A percentile compares a stretch with the other conserved stretches of the same genome.
Conservation (phyloP, 2,797 vertebrate species). For the Acanthopagrus latus region DNA sequence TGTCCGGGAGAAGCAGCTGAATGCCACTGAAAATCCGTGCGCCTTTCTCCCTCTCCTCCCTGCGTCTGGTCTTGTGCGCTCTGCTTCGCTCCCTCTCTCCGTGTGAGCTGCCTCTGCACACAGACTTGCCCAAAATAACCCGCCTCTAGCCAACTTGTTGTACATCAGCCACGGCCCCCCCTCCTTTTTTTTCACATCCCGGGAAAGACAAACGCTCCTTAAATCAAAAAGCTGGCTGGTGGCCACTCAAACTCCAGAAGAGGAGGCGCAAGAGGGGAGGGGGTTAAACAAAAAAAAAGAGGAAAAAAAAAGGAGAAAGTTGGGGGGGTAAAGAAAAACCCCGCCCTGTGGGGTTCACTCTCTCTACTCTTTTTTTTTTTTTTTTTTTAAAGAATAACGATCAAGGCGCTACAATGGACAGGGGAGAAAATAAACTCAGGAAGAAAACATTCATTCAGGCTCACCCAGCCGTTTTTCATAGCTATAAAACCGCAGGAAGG, state of each 20-base stretch:
- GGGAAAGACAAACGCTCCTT: conserved; percentile 90
- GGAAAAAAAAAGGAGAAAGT: conserved; percentile 43
- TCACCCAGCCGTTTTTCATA: conserved; percentile 34
- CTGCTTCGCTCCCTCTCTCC: conserved; percentile 68
- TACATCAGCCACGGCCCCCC: conserved; percentile 81
- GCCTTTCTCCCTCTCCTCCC: conserved; percentile 61
- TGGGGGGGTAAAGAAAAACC: conserved; percentile 55
- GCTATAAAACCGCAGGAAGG: conserved; percentile 53
- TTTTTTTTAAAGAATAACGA: conserved; percentile 49
- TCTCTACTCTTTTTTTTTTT: conserved; percentile 37
- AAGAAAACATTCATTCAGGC: conserved; percentile 67
- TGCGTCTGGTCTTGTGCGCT: conserved; percentile 69
- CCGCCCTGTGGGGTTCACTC: conserved; percentile 78
- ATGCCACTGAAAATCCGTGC: conserved; percentile 64
- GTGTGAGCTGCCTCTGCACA: conserved; percentile 80
- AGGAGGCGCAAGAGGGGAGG: conserved; percentile 57
- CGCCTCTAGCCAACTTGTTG: conserved; percentile 82
- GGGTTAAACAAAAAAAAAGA: too few species aligned
- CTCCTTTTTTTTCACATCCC: conserved; percentile 75
- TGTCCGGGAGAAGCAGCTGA: conserved; percentile 50
- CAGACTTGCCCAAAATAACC: conserved; percentile 82
- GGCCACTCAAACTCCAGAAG: conserved; percentile 80
- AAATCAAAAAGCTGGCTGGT: conserved; percentile 87
- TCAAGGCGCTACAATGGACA: conserved; percentile 76
- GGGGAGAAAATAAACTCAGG: conserved; percentile 76